These are phyloP conservation scores for Chironomus riparius DNA, from an alignment of 2,888 invertebrate species.

Conservation along the genomic window DNA sequence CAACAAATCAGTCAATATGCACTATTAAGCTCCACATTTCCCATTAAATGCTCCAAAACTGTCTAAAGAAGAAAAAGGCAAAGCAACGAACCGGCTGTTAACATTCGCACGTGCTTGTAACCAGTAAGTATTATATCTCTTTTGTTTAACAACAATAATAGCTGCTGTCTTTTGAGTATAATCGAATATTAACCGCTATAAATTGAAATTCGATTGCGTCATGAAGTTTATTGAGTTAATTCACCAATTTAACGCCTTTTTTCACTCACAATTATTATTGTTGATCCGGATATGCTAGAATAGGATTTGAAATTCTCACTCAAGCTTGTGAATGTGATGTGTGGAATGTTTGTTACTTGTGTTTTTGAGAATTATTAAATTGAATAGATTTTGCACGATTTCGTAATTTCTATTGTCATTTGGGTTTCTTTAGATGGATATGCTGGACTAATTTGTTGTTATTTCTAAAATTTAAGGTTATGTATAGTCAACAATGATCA, in stretches of 20 bases:
- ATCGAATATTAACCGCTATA: neutral
- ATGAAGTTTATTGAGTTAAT: neutral
- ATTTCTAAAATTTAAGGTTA: no score
- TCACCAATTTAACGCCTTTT: neutral
- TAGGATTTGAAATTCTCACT: neutral
- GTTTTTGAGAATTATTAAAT: neutral
- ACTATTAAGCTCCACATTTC: no score
- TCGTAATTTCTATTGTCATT: neutral
- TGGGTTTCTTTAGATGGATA: neutral
- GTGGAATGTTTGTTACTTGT: neutral
- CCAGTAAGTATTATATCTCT: no score
- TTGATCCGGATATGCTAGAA: constrained; percentile 17
- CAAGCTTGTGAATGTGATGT: neutral
- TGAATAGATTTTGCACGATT: neutral
- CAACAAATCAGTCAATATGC: no score
- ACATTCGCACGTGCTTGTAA: no score
- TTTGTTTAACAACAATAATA: no score
- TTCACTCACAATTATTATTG: neutral
- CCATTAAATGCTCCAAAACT: no score
- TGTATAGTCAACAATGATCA: no score
- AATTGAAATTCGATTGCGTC: constrained; percentile 4
- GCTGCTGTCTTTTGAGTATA: no score
- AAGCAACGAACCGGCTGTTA: no score
- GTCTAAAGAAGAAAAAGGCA: no score
- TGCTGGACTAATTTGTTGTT: neutral